Base-by-base conservation (phyloP, 2,888 invertebrate genomes). In the Choristoneura rosaceana region DNA sequence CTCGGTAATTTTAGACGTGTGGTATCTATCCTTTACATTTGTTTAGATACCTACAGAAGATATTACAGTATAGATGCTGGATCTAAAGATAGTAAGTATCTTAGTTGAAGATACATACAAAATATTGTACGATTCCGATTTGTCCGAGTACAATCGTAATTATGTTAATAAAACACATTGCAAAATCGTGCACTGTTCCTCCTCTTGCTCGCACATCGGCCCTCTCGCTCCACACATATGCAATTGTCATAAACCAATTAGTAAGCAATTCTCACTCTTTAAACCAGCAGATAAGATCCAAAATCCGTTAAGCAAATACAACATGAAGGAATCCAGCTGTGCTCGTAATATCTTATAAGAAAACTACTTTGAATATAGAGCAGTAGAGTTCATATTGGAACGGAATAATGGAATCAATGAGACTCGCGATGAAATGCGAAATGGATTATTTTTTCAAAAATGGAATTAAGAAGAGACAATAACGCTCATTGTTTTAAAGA, bases 371-470 rank as follows among this genome's bases (percentile, higher is more conserved):
- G 85, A 77, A 3, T 38, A 25, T 45, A 50, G 61, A 10, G 0
- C 0, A 0, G 62, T 83, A 90, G 83, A 80, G 81, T 80, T 80
- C 74, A 80, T 76, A 82, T 78, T 89, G 59, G 71, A 59, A 77
- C 74, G 77, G 45, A 60, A 47, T 34, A 74, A 65, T 75, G 79
- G 80, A 87, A 90, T 91, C 89, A 92, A 90, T 89, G 90, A 89
- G 88, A 85, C 86, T 89, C 87, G 87, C 87, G 89, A 92, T 92
- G 89, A 92, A 92, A 93, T 90, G 90, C 91, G 91, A 92, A 92
- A 92, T 91, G 92, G 91, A 93, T 93, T 93, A 92, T 93, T 94
- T 93, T 94, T 93, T 93, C 90, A 92, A 93, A 94, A 93, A 94
- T 92, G 93, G 93, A 92, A 93, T 93, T 92, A 93, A 92, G 92